Percentiles rank a stretch among this genome's conserved stretches.
Conservation (phyloP, 2,888 invertebrate species). For the Idaea straminata region DNA sequence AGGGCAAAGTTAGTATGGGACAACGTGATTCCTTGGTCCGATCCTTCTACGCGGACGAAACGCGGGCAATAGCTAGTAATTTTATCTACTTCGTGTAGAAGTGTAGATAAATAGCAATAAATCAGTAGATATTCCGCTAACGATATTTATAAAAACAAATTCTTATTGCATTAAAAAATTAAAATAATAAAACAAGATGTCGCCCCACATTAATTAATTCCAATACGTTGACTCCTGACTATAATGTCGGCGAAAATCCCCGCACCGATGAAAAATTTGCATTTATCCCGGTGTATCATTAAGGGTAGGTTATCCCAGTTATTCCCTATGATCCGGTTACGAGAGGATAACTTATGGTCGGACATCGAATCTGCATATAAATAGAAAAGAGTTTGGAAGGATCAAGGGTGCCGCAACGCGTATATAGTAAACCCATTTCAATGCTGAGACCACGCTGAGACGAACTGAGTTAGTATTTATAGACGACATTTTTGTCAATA, state of each 20-base stretch:
- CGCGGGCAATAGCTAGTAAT: too few relatives aligned
- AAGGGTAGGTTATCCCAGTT: slow-evolving; percentile 49
- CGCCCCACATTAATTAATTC: slow-evolving; percentile 71
- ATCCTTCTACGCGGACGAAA: too few relatives aligned
- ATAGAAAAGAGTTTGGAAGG: slow-evolving; percentile 66
- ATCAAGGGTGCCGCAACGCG: slow-evolving; percentile 20
- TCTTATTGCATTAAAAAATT: slow-evolving; percentile 43
- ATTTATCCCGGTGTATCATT: slow-evolving; percentile 68
- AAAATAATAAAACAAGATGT: slow-evolving; percentile 70
- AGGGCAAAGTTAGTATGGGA: too few relatives aligned
- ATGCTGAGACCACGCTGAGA: not conserved
- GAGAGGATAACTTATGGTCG: slow-evolving; percentile 77
- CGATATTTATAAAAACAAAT: slow-evolving; percentile 55
- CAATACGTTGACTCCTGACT: slow-evolving; percentile 54
- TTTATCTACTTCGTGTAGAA: too few relatives aligned
- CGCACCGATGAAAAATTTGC: slow-evolving; percentile 58
- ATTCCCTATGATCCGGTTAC: slow-evolving; percentile 71
- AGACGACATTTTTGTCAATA: too few relatives aligned
- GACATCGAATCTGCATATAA: slow-evolving; percentile 77
- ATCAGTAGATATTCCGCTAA: slow-evolving; percentile 8
- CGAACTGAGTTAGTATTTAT: too few relatives aligned
- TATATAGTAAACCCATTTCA: not conserved
- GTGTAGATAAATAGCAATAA: too few relatives aligned
- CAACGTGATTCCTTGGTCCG: too few relatives aligned
- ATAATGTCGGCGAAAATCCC: slow-evolving; percentile 57